These are phyloP conservation scores for Scaptomyza parva DNA, from an alignment of 2,888 invertebrate species.

Conservation along the genomic window DNA sequence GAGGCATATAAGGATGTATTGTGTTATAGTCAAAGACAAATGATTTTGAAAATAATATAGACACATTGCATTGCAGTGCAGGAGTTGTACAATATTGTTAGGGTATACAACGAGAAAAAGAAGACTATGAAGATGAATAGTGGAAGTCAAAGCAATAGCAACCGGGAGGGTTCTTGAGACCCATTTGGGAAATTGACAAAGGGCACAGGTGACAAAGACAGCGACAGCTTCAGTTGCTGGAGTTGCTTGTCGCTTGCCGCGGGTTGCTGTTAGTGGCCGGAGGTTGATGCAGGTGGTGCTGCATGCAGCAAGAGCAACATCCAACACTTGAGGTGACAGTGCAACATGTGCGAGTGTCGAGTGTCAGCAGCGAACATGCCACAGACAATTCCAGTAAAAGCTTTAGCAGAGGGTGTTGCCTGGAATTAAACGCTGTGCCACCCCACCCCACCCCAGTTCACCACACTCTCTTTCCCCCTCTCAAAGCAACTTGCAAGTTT, in stretches of 20 bases:
- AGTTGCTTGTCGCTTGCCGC: constrained; percentile 12
- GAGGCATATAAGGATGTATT: neutral
- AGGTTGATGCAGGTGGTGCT: neutral
- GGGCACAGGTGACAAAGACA: constrained; percentile 59
- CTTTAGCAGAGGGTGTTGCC: constrained; percentile 55
- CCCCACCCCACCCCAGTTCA: neutral
- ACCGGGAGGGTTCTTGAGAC: constrained; percentile 29
- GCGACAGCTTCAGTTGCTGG: constrained; percentile 15
- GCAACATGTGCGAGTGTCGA: constrained; percentile 68
- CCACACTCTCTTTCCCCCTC: constrained; percentile 26
- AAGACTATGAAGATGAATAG: constrained; percentile 49
- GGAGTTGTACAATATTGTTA: neutral
- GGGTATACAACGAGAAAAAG: neutral
- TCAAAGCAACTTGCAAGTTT: constrained; percentile 35
- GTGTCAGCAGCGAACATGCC: constrained; percentile 58
- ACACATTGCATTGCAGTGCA: neutral
- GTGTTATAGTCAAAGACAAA: too few species aligned
- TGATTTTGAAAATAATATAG: neutral
- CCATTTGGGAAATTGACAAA: constrained; percentile 80
- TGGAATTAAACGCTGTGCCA: constrained; percentile 56
- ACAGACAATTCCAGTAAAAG: constrained; percentile 77
- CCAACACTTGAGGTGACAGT: constrained; percentile 69
- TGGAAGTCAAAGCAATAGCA: constrained; percentile 19
- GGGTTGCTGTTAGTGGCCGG: constrained; percentile 3
- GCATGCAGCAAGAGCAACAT: constrained; percentile 20